These are phyloP conservation scores for Phymanthus crucifer DNA, from an alignment of 92 coral and sea anemone genomes.

Conservation along the genomic window DNA sequence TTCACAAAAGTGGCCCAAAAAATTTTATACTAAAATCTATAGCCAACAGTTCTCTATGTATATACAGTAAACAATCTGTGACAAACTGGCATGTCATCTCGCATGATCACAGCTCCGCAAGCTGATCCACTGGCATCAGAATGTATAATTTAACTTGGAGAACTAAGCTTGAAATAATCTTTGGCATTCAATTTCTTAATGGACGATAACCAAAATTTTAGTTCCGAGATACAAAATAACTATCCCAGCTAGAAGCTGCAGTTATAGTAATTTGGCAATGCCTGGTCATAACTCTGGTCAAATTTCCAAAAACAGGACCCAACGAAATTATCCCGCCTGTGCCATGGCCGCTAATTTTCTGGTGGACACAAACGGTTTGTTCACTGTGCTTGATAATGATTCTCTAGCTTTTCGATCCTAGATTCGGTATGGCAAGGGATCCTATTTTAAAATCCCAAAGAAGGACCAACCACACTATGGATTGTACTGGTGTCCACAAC, in stretches of 20 bases:
- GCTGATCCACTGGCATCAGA: conserved; percentile 44
- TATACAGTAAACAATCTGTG: conserved; percentile 47
- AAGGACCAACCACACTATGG: conserved; percentile 37
- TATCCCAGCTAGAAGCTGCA: conserved; percentile 50
- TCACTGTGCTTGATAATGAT: conserved; percentile 9
- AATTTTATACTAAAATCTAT: conserved; percentile 37
- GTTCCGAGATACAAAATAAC: conserved; percentile 37
- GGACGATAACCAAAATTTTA: conserved; percentile 33
- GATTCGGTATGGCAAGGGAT: conserved; percentile 24
- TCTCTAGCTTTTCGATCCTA: conserved; percentile 33
- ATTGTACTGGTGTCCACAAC: conserved; percentile 7
- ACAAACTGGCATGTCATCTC: conserved; percentile 30
- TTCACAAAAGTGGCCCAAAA: conserved; percentile 21
- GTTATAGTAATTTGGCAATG: conserved; percentile 55
- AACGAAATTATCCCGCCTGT: conserved; percentile 44
- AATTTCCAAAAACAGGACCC: conserved; percentile 49
- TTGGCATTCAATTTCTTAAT: conserved; percentile 7
- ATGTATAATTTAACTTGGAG: conserved; percentile 26
- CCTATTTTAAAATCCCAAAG: conserved; percentile 40
- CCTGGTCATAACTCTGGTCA: conserved; percentile 39
- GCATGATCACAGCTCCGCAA: conserved; percentile 38
- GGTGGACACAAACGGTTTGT: conserved; percentile 26
- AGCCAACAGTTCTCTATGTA: conserved; percentile 45
- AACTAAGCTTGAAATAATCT: conserved; percentile 19
- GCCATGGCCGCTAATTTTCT: conserved; percentile 49